Base-by-base conservation (phyloP, 2,113 vertebrate species). In the Neofelis nebulosa region DNA sequence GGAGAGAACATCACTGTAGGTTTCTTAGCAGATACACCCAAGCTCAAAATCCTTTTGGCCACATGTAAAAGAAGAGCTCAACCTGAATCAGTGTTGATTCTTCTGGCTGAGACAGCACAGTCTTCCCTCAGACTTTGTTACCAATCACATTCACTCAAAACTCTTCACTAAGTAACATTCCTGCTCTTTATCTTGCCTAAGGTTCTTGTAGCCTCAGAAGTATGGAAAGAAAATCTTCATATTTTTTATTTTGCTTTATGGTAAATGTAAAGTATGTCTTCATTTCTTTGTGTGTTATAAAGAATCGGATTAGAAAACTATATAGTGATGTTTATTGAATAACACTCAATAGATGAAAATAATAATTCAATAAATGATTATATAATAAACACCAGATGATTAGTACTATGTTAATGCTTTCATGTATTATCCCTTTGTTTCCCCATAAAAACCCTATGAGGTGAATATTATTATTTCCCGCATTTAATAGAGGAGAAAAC, bases 401-500 rank as follows among this genome's bases (percentile, higher is more conserved):
- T 21, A 90, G n/a, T 33, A 65, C 48, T 89, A 16, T 61, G 19
- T 57, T 79, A 50, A 12, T 71, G 36, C 8, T 89, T 93, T 85
- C 52, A 55, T 13, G 7, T 33, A 61, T 79, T 79, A 27, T 69
- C n/a, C 73, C 15, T 48, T 71, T 66, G n/a, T 48, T 66, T 78
- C 10, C 29, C 21, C 15, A 80, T 31, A 84, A 66, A 69, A 91
- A 18, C 55, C 29, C 48, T 74, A 10, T 4, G 50, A 95, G 8
- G 15, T 61, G 1, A 73, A 38, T n/a, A 55, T 2, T 87, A 27
- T 38, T 19, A 45, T 63, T 52, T 55, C 3, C 19, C 21, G 6
- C n/a, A 65, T 33, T 87, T 90, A 41, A 80, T 3, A 94, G 29
- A 84, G 31, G 33, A 89, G 33, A 89, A 96, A 97, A 89, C 29